Evolutionary conservation across 2,113 vertebrate genomes (phyloP), one percentile per base, ranked within the genome.

Genomic region (Oncorhynchus nerka): DNA sequence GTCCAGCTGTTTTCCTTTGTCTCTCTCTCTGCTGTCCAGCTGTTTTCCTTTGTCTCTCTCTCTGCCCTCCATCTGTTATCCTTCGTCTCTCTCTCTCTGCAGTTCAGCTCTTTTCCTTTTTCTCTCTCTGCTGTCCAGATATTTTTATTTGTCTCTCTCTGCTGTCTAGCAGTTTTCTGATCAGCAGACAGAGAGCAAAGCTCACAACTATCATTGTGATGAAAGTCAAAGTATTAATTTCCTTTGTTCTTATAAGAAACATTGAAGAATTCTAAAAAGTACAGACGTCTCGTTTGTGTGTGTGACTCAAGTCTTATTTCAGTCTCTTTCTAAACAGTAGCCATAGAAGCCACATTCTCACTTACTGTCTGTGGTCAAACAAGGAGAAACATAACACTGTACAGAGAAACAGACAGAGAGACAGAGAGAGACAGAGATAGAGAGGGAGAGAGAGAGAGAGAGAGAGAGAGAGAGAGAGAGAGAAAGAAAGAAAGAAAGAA

Each of bases 181-280:
- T 51, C 13, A 51, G 13, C 49, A 51, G 49, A 11, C 49, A 6
- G 49, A 15, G 11, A 51, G 49, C 9, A 51, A 51, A 51, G 13
- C 2, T 16, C 9, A 11, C 16, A 9, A 3, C 2, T 45, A 9
- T 45, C 39, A 55, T 55, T 55, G 51, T 55, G 51, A 55, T 55
- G 51, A 19, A 55, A 55, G 16, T 55, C 16, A 4, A 55, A 19
- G 51, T 66, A 45, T 69, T 45, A 74, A 32, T 77, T 7, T 64
- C 20, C 55, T 88, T 81, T 79, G 73, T 68, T 30, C 45, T 77
- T 71, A 79, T 80, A 39, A 74, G 57, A 79, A 84, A 79, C 71
- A 77, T 48, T 61, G 32, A 77, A 55, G 26, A 26, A 22, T 48
- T 11, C 48, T 20, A 65, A 62, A 62, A 71, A 68, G 16, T 71